Base-by-base conservation (phyloP, 2,888 invertebrate species). In the Dasypolia templi region DNA sequence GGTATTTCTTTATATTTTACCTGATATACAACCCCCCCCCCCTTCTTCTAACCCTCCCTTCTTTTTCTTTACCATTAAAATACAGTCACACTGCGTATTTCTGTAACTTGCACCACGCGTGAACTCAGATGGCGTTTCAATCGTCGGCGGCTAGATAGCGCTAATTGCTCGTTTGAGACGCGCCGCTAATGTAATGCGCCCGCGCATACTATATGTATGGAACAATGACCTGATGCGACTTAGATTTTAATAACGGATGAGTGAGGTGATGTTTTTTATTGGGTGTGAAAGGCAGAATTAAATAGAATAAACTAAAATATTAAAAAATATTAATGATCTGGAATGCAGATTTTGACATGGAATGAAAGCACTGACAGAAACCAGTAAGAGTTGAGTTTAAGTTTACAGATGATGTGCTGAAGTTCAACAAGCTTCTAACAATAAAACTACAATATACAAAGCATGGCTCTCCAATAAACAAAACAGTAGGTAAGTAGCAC, bases 161-260 rank as follows among this genome's bases (percentile, higher is more conserved):
- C 92, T 95, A 96, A 96, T 95, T 95, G 95, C 93, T 91, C 91
- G 93, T 93, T 95, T 94, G 93, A 94, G 91, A 91, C 91, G 87
- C 90, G 90, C 95, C 95, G 95, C 95, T 94, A 94, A 95, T 94
- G 95, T 94, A 94, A 94, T 94, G 95, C 93, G 90, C 89, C 83
- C 78, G 87, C 90, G 91, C 93, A 90, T 90, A 64, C 74, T 92
- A 92, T 92, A 91, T 91, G 42, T 87, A 72, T 53, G 66, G 84
- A 86, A 81, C 86, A 92, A 92, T 90, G 88, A 89, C 84, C 86
- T 84, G 85, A 72, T 78, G 71, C 51, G 67, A 72, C 72, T 83
- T 64, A 79, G 76, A 77, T 79, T 63, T 79, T 66, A 76, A 69
- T 68, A 22, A 68, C 56, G 81, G 64, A 51, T 56, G 44, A 56